phyloP scores from a whole-genome alignment of 2,888 invertebrate species.

The Diarsia brunnea region DNA sequence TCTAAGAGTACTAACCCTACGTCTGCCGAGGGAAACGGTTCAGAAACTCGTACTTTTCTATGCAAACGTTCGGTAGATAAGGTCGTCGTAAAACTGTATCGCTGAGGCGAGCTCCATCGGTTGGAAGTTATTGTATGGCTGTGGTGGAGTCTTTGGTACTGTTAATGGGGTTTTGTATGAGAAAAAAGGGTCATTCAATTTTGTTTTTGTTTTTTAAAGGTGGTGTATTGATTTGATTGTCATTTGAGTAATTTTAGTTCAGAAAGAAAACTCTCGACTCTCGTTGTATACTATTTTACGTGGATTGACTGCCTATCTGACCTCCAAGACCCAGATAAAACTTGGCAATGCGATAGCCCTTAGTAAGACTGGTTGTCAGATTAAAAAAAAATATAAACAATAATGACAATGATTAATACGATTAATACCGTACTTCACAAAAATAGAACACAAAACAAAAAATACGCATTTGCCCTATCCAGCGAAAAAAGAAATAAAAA shows the following conservation, averaged over 20 bases:
- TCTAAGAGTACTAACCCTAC: constrained; percentile 57
- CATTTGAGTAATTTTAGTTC: not conserved
- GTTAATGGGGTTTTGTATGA: constrained; percentile 39
- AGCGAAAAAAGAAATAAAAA: not conserved
- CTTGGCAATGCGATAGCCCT: too few species aligned
- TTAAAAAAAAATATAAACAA: too few species aligned
- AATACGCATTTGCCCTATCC: not conserved
- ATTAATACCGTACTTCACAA: not conserved
- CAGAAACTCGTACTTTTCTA: constrained; percentile 67
- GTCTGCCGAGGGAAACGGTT: constrained; percentile 65
- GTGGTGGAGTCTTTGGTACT: constrained; percentile 29
- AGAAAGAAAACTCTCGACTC: not conserved
- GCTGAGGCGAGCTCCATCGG: constrained; percentile 56
- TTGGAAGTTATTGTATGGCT: constrained; percentile 61
- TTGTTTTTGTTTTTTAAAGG: not conserved
- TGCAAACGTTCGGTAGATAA: constrained; percentile 66
- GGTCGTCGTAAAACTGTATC: constrained; percentile 68
- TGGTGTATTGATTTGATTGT: not conserved
- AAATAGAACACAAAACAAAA: not conserved
- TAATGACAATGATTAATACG: not conserved
- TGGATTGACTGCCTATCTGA: too few species aligned
- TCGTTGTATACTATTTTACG: too few species aligned
- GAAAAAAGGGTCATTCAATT: not conserved
- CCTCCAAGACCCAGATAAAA: too few species aligned
- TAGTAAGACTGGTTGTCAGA: too few species aligned